Evolutionary conservation across 37 sponge, comb jelly and placozoan species (phyloP).

Genomic region (Oopsacas minuta): DNA sequence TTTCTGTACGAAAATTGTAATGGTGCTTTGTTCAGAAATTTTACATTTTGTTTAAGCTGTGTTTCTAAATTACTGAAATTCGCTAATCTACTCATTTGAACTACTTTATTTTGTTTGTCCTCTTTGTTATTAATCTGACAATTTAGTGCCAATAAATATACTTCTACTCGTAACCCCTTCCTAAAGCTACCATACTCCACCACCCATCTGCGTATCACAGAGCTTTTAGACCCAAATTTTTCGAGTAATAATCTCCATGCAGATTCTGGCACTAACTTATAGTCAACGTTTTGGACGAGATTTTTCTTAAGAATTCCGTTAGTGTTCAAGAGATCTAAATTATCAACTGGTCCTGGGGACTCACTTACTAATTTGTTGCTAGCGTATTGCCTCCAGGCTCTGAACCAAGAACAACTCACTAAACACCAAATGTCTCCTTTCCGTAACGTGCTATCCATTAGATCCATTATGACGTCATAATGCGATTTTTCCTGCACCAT

Average conservation of each 20-base stretch:
- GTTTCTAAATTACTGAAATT: background rate
- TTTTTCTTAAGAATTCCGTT: background rate
- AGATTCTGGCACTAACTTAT: background rate
- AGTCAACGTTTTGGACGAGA: background rate
- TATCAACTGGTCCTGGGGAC: background rate
- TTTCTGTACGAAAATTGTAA: background rate
- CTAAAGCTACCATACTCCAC: background rate
- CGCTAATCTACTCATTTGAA: background rate
- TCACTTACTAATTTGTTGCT: background rate
- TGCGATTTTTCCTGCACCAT: background rate
- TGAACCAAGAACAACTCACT: background rate
- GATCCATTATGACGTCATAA: background rate
- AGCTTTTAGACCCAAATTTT: background rate
- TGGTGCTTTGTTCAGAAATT: background rate
- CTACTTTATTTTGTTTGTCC: background rate
- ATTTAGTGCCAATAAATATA: background rate
- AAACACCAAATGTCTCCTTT: slow-evolving; percentile 3
- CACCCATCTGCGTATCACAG: background rate
- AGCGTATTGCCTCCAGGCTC: background rate
- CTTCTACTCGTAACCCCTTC: background rate
- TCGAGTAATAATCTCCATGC: background rate
- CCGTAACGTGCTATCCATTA: background rate
- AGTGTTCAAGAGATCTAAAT: background rate
- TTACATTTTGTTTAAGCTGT: background rate
- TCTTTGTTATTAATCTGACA: background rate